A percentile compares a stretch with the other conserved stretches of the same genome.
Conservation (phyloP, 2,113 vertebrate genomes). For the Potamarius usumacintae region DNA sequence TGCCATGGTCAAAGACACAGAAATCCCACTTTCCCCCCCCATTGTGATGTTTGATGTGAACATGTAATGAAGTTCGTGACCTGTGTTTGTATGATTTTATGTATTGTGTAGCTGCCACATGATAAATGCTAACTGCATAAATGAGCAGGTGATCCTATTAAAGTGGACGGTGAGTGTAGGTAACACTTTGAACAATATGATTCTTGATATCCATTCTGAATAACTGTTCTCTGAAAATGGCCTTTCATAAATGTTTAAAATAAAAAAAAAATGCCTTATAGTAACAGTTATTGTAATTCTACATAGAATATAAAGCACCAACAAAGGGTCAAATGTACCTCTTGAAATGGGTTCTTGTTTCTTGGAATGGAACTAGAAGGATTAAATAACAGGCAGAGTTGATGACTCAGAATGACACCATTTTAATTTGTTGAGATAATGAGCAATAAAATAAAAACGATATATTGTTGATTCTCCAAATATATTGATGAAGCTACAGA, state of each 20-base stretch:
- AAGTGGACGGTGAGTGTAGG: neutral
- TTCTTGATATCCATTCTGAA: neutral
- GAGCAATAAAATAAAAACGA: slow-evolving; percentile 19
- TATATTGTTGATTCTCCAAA: slow-evolving; percentile 15
- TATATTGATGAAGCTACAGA: slow-evolving; percentile 34
- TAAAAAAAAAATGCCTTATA: neutral
- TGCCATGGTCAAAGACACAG: neutral
- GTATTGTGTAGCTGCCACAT: neutral
- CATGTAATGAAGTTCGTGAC: neutral
- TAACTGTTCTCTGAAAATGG: neutral
- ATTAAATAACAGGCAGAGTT: slow-evolving; percentile 12
- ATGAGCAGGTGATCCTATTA: neutral
- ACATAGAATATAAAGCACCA: neutral
- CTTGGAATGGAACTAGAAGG: slow-evolving; percentile 90
- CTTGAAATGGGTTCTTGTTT: slow-evolving; percentile 98
- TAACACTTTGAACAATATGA: neutral
- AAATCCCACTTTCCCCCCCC: neutral
- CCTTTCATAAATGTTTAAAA: neutral
- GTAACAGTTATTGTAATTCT: neutral
- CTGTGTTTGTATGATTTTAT: neutral
- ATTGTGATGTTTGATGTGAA: neutral
- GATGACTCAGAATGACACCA: slow-evolving; percentile 19
- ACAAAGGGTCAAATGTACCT: slow-evolving; percentile 76
- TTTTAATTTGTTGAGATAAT: neutral
- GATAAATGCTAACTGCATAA: neutral